Evolutionary conservation across 2,797 vertebrate species (phyloP).

Genomic region (Neosilurus mollespiculum): DNA sequence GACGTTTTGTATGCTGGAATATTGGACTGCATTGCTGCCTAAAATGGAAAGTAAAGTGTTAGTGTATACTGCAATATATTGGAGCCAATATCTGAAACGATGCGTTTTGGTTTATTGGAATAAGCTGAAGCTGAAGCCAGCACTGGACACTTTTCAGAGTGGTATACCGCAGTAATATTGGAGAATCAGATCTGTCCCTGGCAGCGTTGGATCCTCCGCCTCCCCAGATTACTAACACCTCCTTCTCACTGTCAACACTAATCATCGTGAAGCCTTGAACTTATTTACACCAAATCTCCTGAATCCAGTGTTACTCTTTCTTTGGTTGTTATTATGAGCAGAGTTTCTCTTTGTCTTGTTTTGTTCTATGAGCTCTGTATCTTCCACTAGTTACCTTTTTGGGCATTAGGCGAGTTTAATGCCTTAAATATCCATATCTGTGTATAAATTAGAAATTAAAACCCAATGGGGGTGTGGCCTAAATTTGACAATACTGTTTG

Average conservation of each 20-base stretch:
- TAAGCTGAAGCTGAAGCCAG: neutral
- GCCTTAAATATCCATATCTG: neutral
- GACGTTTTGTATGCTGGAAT: neutral
- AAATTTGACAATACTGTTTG: neutral
- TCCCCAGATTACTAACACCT: neutral
- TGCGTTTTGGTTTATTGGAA: neutral
- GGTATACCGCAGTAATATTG: neutral
- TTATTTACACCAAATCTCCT: conserved; percentile 1
- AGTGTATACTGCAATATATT: neutral
- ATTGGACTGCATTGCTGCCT: neutral
- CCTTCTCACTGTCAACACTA: neutral
- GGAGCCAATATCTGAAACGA: neutral
- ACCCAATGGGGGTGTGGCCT: neutral
- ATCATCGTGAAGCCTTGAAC: neutral
- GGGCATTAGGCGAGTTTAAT: neutral
- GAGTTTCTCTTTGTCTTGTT: neutral
- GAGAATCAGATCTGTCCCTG: neutral
- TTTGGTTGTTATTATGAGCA: neutral
- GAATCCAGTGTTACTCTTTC: neutral
- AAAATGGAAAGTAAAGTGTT: neutral
- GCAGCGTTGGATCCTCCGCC: neutral
- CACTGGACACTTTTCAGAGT: neutral
- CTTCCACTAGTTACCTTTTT: neutral
- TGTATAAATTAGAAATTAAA: neutral
- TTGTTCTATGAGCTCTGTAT: neutral